Percentiles rank a stretch among this genome's conserved stretches.
phyloP scores from a whole-genome alignment of 2,797 vertebrate species.

The Anolis apletophallus region DNA sequence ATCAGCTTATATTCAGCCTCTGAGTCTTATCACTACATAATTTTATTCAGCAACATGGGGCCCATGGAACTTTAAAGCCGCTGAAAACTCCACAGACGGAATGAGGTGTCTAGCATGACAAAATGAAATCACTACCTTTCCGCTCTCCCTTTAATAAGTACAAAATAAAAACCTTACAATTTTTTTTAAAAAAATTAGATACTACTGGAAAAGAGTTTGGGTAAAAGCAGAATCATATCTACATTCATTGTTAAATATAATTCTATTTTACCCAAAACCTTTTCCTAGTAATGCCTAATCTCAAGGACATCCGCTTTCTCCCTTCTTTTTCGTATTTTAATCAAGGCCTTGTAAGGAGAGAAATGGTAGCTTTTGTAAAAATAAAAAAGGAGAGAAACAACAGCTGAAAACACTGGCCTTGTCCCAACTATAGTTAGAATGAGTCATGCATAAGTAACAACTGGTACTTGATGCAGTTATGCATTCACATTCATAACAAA shows the following conservation, averaged over 20 bases:
- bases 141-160: conserved; percentile 2
- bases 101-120: not conserved
- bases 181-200: conserved; percentile 3
- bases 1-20: not conserved
- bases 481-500: not conserved
- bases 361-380: not conserved
- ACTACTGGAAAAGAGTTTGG: not conserved
- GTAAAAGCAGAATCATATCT: no score
- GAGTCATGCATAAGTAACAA: not conserved
- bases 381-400: not conserved
- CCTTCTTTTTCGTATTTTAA: not conserved
- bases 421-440: not conserved
- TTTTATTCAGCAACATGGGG: not conserved
- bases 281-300: not conserved
- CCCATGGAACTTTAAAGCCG: not conserved
- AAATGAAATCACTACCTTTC: not conserved
- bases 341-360: not conserved
- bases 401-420: not conserved
- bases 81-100: conserved; percentile 7
- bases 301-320: not conserved
- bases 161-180: not conserved
- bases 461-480: not conserved
- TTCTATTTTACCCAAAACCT: not conserved
- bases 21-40: not conserved
- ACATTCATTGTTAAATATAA: not conserved